Evolutionary conservation across 2,797 vertebrate genomes (phyloP), one percentile per base, ranked within the genome.

Genomic region (Molossus molossus): DNA sequence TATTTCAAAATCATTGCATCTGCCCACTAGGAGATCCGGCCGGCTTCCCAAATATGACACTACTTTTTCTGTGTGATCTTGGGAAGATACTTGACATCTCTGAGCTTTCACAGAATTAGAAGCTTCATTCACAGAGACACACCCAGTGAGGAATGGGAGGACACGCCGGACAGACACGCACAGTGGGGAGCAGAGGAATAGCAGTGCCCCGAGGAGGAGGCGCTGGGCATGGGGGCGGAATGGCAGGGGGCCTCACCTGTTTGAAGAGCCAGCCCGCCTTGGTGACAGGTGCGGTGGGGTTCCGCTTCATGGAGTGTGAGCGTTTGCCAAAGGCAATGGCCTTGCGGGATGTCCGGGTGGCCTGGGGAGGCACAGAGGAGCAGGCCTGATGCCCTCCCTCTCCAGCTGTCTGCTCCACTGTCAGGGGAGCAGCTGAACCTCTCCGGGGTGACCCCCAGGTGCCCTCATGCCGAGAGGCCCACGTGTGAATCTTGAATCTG

Each of bases 291-390:
- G 99, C 99, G 13, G 96, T 99, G 89, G 99, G 99, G 97, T 99
- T 99, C 96, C 99, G 99, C 96, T 99, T 99, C 99, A 99, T 99
- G 37, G 99, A 99, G 98, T 99, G 99, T 77, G 99, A 99, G 62
- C 99, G 99, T 90, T 99, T 99, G 80, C 99, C 99, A 69, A 99
- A 99, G 8, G 98, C 99, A 0, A 99, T 99, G 15, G 98, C 98
- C 97, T 99, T 99, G 93, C 99, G 99, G 60, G 99, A 99, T 0
- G 98, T 96, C 65, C 99, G 99, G 2, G 99, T 98, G 0, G 97
- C 98, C 99, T 99, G 89, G 64, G 76, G 89, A 48, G 8, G 21
- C 87, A 75, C 45, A 96, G 90, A 93, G 91, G 90, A 82, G 23
- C 0, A 3, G 9, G 25, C 1, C 29, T 6, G 2, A 53, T 23